These are phyloP conservation scores for Dromas ardeola DNA, from an alignment of 2,113 vertebrate species.

Conservation along the genomic window DNA sequence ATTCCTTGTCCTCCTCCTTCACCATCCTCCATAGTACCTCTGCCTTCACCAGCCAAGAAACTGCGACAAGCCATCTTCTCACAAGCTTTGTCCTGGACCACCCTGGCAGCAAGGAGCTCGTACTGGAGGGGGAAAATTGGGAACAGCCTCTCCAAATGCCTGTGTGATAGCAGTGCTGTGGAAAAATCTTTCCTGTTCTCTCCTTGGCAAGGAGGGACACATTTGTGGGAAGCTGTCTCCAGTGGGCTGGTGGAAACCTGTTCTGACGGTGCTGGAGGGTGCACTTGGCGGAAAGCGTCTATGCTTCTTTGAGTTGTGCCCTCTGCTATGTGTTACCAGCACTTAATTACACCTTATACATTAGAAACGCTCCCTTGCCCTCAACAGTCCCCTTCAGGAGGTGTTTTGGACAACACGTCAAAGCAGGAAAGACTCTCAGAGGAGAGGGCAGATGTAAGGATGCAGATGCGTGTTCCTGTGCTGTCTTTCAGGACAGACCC, in stretches of 20 bases:
- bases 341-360: constrained; percentile 41
- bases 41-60: not conserved
- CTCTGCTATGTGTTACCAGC: constrained; percentile 4
- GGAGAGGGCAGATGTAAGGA: not conserved
- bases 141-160: not conserved
- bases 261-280: not conserved
- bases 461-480: not conserved
- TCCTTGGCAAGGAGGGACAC: not conserved
- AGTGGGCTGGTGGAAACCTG: not conserved
- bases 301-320: not conserved
- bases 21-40: not conserved
- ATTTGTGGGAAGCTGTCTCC: not conserved
- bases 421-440: constrained; percentile 18
- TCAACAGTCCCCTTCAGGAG: not conserved
- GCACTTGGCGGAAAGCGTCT: not conserved
- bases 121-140: not conserved
- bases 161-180: not conserved
- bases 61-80: not conserved
- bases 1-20: not conserved
- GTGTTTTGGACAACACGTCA: constrained; percentile 11
- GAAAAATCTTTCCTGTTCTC: not conserved
- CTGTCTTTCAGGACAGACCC: not conserved
- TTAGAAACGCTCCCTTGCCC: not conserved
- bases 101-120: not conserved
- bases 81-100: not conserved